These are phyloP conservation scores for Paradoxurus hermaphroditus DNA, from an alignment of 2,113 vertebrate species.

Conservation along the genomic window DNA sequence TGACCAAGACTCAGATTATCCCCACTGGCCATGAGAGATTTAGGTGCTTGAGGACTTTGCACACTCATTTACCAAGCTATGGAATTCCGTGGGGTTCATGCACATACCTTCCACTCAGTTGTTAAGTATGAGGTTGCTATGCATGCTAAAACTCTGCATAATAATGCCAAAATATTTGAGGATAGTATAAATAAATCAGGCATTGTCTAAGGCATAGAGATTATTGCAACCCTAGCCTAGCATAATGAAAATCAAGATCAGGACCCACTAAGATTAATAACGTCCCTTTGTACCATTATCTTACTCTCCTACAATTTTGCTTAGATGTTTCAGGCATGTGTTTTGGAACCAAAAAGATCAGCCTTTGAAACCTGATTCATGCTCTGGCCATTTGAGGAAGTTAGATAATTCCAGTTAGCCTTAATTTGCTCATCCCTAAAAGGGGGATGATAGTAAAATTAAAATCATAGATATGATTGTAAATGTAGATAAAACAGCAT, in stretches of 20 bases:
- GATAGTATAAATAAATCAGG: neutral
- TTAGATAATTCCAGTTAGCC: neutral
- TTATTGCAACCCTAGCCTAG: neutral
- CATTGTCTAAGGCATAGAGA: neutral
- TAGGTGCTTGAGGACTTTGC: neutral
- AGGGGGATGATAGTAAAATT: neutral
- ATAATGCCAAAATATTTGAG: neutral
- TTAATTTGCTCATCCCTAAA: neutral
- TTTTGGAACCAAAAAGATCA: neutral
- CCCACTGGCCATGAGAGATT: neutral
- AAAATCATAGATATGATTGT: neutral
- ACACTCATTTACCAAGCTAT: neutral
- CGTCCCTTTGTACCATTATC: neutral
- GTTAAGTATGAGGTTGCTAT: neutral
- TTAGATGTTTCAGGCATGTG: neutral
- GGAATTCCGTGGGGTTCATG: neutral
- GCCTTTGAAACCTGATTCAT: neutral
- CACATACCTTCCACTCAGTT: neutral
- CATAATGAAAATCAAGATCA: neutral
- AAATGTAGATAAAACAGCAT: neutral
- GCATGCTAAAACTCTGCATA: neutral
- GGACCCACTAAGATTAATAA: neutral
- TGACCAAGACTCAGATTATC: neutral
- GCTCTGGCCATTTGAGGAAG: neutral
- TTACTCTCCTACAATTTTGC: neutral